A percentile compares a stretch with the other conserved stretches of the same genome.
These are phyloP conservation scores for Abramis brama DNA, from an alignment of 2,113 vertebrate genomes.

Conservation along the genomic window DNA sequence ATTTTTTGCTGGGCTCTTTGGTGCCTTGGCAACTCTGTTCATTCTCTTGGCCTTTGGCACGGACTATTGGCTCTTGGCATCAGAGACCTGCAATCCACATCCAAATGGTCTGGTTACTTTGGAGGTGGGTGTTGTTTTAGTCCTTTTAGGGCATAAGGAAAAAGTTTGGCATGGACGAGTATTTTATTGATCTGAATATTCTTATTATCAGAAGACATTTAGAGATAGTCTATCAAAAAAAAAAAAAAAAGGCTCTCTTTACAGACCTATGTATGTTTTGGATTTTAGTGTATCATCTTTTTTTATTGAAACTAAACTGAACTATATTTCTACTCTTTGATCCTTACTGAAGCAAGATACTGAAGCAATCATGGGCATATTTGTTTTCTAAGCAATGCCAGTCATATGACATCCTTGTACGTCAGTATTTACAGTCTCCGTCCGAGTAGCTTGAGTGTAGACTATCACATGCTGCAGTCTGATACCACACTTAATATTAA, in stretches of 20 bases:
- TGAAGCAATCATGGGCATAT: conserved; percentile 12
- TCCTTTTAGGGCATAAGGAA: neutral
- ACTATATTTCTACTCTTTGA: neutral
- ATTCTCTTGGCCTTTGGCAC: conserved; percentile 94
- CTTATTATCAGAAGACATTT: neutral
- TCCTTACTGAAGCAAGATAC: neutral
- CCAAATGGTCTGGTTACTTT: conserved; percentile 45
- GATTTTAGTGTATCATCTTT: too few species aligned
- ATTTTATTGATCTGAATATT: neutral
- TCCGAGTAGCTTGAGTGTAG: conserved; percentile 61
- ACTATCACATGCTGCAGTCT: conserved; percentile 69
- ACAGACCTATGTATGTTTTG: too few species aligned
- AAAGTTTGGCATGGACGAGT: neutral
- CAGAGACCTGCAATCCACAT: conserved; percentile 78
- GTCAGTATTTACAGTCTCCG: conserved; percentile 52
- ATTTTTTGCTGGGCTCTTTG: conserved; percentile 94
- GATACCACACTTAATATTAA: conserved; percentile 63
- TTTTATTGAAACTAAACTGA: neutral
- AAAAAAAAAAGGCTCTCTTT: neutral
- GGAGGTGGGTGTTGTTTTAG: conserved; percentile 62
- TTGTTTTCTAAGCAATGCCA: conserved; percentile 28
- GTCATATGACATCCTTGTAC: conserved; percentile 23
- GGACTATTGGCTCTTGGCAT: conserved; percentile 95
- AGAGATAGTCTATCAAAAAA: neutral
- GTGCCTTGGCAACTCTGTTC: conserved; percentile 86